phyloP scores from a whole-genome alignment of 1,140 invertebrate genomes.

The Macrobrachium nipponense region DNA sequence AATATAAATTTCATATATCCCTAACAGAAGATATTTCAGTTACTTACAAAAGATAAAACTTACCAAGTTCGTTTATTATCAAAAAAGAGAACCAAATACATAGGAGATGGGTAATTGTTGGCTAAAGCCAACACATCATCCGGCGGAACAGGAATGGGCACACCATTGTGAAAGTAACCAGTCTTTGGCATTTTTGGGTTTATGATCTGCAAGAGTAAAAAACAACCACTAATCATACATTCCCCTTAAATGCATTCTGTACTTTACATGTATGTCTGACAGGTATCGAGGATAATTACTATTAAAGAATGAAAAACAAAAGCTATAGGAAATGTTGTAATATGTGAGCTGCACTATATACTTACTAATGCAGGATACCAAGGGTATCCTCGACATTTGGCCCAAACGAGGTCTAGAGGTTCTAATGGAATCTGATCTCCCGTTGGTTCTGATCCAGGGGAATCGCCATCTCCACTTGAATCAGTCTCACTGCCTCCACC shows the following conservation, averaged over 20 bases:
- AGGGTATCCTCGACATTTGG: slow-evolving; percentile 94
- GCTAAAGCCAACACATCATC: slow-evolving; percentile 88
- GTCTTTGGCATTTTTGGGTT: slow-evolving; percentile 92
- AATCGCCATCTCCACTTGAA: slow-evolving; percentile 63
- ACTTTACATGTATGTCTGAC: neutral
- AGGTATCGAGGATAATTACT: neutral
- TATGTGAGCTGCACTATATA: slow-evolving; percentile 11
- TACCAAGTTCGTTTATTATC: slow-evolving; percentile 94
- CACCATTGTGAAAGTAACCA: slow-evolving; percentile 90
- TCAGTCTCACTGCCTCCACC: slow-evolving; percentile 62
- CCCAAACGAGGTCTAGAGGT: slow-evolving; percentile 94
- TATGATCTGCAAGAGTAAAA: slow-evolving; percentile 77
- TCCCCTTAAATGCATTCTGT: neutral
- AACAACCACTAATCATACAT: slow-evolving; percentile 31
- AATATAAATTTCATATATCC: too few relatives aligned
- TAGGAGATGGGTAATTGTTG: slow-evolving; percentile 81
- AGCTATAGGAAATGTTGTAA: neutral
- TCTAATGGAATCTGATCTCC: slow-evolving; percentile 72
- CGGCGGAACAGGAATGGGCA: slow-evolving; percentile 92
- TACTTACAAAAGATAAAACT: slow-evolving; percentile 63
- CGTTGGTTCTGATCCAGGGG: slow-evolving; percentile 64
- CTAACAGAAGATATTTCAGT: neutral
- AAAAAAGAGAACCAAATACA: slow-evolving; percentile 94
- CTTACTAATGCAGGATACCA: slow-evolving; percentile 92
- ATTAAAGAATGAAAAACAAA: too few relatives aligned